Percentiles rank a stretch among this genome's conserved stretches.
These are phyloP conservation scores for Paratrypauchen microcephalus DNA, from an alignment of 2,797 vertebrate species.

Conservation along the genomic window DNA sequence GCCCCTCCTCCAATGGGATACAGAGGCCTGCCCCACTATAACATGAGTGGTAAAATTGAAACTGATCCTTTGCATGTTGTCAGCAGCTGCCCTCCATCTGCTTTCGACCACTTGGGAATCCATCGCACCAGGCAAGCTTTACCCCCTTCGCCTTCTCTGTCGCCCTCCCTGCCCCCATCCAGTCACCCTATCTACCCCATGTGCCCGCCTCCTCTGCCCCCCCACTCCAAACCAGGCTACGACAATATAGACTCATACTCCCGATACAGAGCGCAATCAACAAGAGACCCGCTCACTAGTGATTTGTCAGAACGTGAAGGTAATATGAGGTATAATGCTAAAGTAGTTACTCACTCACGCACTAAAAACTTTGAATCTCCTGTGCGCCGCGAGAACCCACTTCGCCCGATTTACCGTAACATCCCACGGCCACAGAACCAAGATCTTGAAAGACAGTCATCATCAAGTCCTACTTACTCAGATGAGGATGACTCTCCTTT, in stretches of 20 bases:
- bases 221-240: slow-evolving; percentile 80
- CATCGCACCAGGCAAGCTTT: slow-evolving; percentile 79
- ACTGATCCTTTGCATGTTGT: slow-evolving; percentile 82
- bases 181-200: slow-evolving; percentile 76
- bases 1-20: slow-evolving; percentile 73
- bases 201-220: slow-evolving; percentile 78
- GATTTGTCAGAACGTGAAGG: slow-evolving; percentile 63
- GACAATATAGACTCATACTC: slow-evolving; percentile 61
- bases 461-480: slow-evolving; percentile 79
- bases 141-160: slow-evolving; percentile 78
- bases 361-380: slow-evolving; percentile 74
- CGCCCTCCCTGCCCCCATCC: slow-evolving; percentile 76
- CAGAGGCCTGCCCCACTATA: slow-evolving; percentile 75
- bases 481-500: slow-evolving; percentile 82
- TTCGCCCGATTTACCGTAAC: slow-evolving; percentile 75
- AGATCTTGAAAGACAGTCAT: slow-evolving; percentile 72
- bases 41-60: slow-evolving; percentile 71
- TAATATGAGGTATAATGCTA: slow-evolving; percentile 63
- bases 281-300: slow-evolving; percentile 78
- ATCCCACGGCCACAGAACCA: slow-evolving; percentile 65
- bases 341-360: slow-evolving; percentile 56
- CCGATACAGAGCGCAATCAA: slow-evolving; percentile 65
- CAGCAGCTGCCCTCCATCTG: slow-evolving; percentile 76
- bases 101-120: slow-evolving; percentile 82
- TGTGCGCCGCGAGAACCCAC: slow-evolving; percentile 66